Evolutionary conservation across 2,888 invertebrate genomes (phyloP).

Genomic region (Lymantria dispar): DNA sequence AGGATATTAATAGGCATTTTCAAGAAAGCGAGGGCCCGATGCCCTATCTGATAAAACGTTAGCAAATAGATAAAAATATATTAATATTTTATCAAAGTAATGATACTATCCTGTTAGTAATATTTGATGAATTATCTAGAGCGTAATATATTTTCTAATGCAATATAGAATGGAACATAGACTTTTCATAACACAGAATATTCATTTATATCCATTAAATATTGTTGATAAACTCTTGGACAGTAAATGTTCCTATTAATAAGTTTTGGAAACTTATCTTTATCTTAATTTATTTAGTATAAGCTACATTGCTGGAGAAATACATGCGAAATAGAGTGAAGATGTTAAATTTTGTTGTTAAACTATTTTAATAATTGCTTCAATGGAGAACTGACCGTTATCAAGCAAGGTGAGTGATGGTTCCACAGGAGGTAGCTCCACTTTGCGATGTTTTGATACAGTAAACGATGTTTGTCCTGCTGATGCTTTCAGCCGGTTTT

Average conservation of each 20-base stretch:
- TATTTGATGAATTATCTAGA: background rate
- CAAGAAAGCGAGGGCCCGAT: conserved; percentile 8
- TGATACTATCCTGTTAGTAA: background rate
- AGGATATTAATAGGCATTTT: too few relatives aligned
- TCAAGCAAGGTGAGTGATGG: conserved; percentile 59
- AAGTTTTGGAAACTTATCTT: too few relatives aligned
- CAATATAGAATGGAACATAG: too few relatives aligned
- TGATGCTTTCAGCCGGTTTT: conserved; percentile 69
- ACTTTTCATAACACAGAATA: too few relatives aligned
- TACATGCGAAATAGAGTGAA: background rate
- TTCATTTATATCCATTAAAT: too few relatives aligned
- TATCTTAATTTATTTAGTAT: background rate
- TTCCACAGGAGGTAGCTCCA: conserved; percentile 81
- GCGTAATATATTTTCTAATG: too few relatives aligned
- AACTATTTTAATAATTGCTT: conserved; percentile 2
- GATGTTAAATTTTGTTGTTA: background rate
- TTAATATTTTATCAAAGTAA: conserved; percentile 15
- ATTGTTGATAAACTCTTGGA: too few relatives aligned
- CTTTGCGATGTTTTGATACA: conserved; percentile 83
- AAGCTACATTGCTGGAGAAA: background rate
- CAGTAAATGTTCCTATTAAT: too few relatives aligned
- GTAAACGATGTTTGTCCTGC: conserved; percentile 81
- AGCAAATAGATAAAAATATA: conserved; percentile 20
- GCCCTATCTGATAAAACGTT: conserved; percentile 23
- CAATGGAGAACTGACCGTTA: conserved; percentile 53